Percentiles rank a stretch among this genome's conserved stretches.
These are phyloP conservation scores for Enoplosus armatus DNA, from an alignment of 2,797 vertebrate genomes.

Conservation along the genomic window DNA sequence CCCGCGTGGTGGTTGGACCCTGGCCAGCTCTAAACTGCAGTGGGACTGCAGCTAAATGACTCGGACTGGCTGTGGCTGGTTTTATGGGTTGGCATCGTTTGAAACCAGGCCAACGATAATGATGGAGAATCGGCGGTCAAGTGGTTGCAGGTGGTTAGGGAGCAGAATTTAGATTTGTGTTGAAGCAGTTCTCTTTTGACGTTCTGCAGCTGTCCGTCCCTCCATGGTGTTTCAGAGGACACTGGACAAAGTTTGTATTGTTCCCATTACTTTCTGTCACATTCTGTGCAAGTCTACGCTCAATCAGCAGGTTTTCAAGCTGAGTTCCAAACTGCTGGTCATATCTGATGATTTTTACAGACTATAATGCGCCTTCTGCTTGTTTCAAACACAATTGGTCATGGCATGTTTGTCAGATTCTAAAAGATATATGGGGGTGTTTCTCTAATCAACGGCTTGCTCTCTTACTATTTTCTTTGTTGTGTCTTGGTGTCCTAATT, in stretches of 20 bases:
- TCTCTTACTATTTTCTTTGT: not conserved
- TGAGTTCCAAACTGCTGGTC: not conserved
- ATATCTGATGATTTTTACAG: not conserved
- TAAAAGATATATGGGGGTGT: not conserved
- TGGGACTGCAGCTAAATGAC: slow-evolving; percentile 64
- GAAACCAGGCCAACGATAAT: slow-evolving; percentile 73
- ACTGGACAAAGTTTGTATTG: slow-evolving; percentile 23
- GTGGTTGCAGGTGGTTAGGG: slow-evolving; percentile 78
- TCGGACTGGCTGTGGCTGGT: slow-evolving; percentile 67
- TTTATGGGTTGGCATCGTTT: slow-evolving; percentile 75
- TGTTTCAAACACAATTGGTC: slow-evolving; percentile 22
- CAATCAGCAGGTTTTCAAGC: not conserved
- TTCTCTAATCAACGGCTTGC: slow-evolving; percentile 7
- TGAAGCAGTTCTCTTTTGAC: slow-evolving; percentile 37
- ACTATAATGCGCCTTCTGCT: not conserved
- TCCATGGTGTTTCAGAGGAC: slow-evolving; percentile 19
- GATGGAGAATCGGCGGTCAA: slow-evolving; percentile 73
- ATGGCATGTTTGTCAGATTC: slow-evolving; percentile 14
- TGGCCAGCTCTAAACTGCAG: slow-evolving; percentile 72
- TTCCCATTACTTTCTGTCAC: slow-evolving; percentile 12
- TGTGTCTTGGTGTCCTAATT: not conserved
- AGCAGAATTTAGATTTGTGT: slow-evolving; percentile 70
- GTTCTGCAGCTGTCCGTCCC: slow-evolving; percentile 37
- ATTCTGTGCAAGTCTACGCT: not conserved
- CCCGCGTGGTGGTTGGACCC: slow-evolving; percentile 70